Base-by-base conservation (phyloP, 1,140 invertebrate genomes). In the Callitettix versicolor region DNA sequence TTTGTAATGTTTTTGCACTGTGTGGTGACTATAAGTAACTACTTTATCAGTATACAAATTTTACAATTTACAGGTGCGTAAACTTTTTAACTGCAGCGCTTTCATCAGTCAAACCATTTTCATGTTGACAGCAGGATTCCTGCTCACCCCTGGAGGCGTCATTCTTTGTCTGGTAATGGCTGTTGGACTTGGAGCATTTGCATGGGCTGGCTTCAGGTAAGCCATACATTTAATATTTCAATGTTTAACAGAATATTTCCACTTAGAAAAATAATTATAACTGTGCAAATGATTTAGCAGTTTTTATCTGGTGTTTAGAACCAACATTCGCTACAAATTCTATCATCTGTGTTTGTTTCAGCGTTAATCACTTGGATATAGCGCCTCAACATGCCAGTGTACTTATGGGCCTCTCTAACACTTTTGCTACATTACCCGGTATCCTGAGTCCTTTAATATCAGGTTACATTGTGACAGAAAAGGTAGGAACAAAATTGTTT, bases 261-360 rank as follows among this genome's bases (percentile, higher is more conserved):
- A 18, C 21, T n/a, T 9, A 14, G 15, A 20, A 40, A 40, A n/a
- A 14, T 46, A 46, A 4, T 20, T 20, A 20, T 14, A 3, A 20
- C 18, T 14, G 18, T 12, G 14, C 11, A 46, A 14, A 46, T 24
- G 12, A 20, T n/a, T n/a, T n/a, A n/a, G 85, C 1, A 84, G 84
- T 63, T 79, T 88, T 3, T 66, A 92, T 21, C 90, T 92, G 87
- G 91, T 90, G 2, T 75, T 94, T 21, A 86, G 86, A 1, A 93
- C 93, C n/a, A 68, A 92, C 88, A 0, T 74, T 94, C 62, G 89
- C 86, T 0, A 92, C 90, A 1, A 67, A 94, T 58, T 88, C 90
- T 90, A 90, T 0, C 73, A 79, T 5, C 68, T 53, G 2, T 11
- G 18, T 15, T 21, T 51, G n/a, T 57, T 76, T 67, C 67, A 86